A percentile compares a stretch with the other conserved stretches of the same genome.
Evolutionary conservation across 2,113 vertebrate genomes (phyloP).

Genomic region (Microcebus lehilahytsara): DNA sequence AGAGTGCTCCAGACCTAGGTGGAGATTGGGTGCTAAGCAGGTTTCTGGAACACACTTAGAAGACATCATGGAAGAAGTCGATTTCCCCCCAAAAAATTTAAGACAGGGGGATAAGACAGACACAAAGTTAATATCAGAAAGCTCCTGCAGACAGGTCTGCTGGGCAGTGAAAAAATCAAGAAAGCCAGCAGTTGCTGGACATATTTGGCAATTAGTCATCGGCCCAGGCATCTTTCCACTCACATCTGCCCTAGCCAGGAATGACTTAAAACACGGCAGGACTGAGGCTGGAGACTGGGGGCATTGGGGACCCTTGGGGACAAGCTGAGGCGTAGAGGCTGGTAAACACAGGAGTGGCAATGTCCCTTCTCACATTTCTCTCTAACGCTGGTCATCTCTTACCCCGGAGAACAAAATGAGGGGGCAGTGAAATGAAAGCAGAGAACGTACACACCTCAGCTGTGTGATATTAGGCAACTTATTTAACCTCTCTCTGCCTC

Average conservation of each 20-base stretch:
- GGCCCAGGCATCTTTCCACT: neutral
- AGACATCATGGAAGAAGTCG: neutral
- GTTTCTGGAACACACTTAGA: neutral
- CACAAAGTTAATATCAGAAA: neutral
- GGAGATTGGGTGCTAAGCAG: neutral
- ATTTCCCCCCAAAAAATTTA: neutral
- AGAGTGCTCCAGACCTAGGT: neutral
- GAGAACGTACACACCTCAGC: neutral
- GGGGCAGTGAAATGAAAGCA: neutral
- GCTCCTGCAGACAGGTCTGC: neutral
- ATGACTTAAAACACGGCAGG: neutral
- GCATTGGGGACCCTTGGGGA: accelerated
- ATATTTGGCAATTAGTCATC: neutral
- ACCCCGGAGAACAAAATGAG: neutral
- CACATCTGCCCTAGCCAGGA: neutral
- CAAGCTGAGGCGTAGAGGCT: accelerated
- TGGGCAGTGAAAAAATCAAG: neutral
- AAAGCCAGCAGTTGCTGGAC: neutral
- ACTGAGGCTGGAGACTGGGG: accelerated
- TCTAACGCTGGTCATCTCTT: neutral
- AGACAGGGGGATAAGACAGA: neutral
- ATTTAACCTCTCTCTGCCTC: neutral
- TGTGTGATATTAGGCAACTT: neutral
- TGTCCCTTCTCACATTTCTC: neutral
- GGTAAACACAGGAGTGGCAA: neutral